A percentile compares a stretch with the other conserved stretches of the same genome.
These are phyloP conservation scores for Monochamus saltuarius DNA, from an alignment of 1,140 invertebrate genomes.

Conservation along the genomic window DNA sequence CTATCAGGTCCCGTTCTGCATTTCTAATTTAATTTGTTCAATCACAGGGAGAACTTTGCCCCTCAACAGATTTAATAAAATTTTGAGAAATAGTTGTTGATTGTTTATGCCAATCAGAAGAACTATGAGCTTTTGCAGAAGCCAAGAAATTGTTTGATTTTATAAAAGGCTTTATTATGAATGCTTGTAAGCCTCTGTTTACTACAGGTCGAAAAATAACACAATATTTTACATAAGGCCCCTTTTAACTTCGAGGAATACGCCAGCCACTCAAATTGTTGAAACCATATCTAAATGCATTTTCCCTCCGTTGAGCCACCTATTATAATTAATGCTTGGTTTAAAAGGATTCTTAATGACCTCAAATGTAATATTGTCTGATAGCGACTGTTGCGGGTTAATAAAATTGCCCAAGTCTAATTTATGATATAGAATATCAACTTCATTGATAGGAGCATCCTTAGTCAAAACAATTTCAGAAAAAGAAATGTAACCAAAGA, in stretches of 20 bases:
- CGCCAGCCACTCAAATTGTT: slow-evolving; percentile 9
- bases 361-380: no score
- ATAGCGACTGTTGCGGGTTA: no score
- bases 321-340: background rate
- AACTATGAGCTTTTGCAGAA: background rate
- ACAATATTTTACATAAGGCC: background rate
- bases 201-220: background rate
- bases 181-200: slow-evolving; percentile 4
- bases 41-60: slow-evolving; percentile 4
- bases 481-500: no score
- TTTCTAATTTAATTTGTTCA: slow-evolving; percentile 12
- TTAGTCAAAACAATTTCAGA: no score
- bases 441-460: no score
- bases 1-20: slow-evolving; percentile 7
- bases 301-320: background rate
- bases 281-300: slow-evolving; percentile 10
- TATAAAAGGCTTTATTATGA: slow-evolving; percentile 5
- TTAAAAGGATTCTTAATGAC: no score
- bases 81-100: slow-evolving; percentile 12
- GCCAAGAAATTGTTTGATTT: slow-evolving; percentile 5
- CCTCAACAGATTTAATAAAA: slow-evolving; percentile 6
- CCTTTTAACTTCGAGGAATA: slow-evolving; percentile 12
- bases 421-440: no score
- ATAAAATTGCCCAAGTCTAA: no score
- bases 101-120: slow-evolving; percentile 12